phyloP scores from a whole-genome alignment of 2,113 vertebrate genomes.

The Amblyornis subalaris region DNA sequence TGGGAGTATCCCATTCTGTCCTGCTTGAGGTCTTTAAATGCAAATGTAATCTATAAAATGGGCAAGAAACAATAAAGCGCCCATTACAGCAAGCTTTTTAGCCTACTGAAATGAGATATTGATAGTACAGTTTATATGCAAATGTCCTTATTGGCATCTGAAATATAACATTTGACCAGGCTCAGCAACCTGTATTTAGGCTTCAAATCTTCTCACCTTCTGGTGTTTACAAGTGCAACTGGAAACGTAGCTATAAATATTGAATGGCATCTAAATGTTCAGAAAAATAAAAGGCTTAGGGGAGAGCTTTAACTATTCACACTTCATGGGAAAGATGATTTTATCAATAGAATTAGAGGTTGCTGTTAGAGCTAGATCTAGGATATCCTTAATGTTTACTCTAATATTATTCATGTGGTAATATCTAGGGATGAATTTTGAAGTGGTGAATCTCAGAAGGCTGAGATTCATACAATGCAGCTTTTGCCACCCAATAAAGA shows the following conservation, averaged over 20 bases:
- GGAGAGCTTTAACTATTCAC: not conserved
- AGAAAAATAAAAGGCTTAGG: conserved; percentile 21
- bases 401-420: not conserved
- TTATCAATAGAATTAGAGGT: conserved; percentile 22
- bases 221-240: conserved; percentile 51
- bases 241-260: conserved; percentile 45
- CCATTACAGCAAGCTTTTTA: conserved; percentile 15
- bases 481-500: not conserved
- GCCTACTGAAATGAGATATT: conserved; percentile 38
- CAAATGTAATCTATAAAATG: conserved; percentile 3
- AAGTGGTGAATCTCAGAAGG: not conserved
- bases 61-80: conserved; percentile 6
- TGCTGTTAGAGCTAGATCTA: not conserved
- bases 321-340: not conserved
- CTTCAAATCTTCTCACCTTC: conserved; percentile 54
- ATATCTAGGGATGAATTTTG: not conserved
- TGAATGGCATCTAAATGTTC: conserved; percentile 15
- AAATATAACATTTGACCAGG: conserved; percentile 54
- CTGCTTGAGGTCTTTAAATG: not conserved
- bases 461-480: not conserved
- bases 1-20: not conserved
- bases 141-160: conserved; percentile 40
- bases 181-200: conserved; percentile 56
- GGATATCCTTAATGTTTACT: not conserved
- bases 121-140: conserved; percentile 54